Base-by-base conservation (phyloP, 2,113 vertebrate genomes). In the Platycercus adscitus region DNA sequence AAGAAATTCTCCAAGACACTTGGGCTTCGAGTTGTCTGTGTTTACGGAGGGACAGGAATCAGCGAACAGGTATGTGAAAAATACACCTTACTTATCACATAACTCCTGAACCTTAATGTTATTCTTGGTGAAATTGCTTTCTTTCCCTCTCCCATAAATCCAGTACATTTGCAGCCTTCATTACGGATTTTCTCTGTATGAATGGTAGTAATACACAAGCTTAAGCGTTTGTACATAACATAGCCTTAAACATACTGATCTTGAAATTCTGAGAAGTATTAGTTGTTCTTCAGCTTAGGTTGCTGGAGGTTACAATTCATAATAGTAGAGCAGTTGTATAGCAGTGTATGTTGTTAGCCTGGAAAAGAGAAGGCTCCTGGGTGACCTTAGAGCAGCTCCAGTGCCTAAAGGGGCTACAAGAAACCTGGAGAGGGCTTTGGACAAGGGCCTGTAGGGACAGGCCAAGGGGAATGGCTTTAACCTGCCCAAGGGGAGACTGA, bases 1-100 rank as follows among this genome's bases (percentile, higher is more conserved):
- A 99, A 99, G 98, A 99, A 99, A 95, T 99, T 99, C 98, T 99
- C 99, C 10, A 99, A 99, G 97, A 97, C 98, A 0, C 98, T 99
- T 96, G 98, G 98, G 1, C 98, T 99, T 93, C 96, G 99, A 88
- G 99, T 99, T 97, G 99, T 99, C 77, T 99, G 99, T 98, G 99
- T 99, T 77, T 99, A 99, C 84, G 99, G 99, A 95, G 99, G 99
- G 96, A 99, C 99, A 14, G 99, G 99, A 82, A 99, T 99, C 98
- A 99, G 99, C 81, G 99, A 99, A 83, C 99, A 99, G 99, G 99
- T 99, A 97, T 2, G 4, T 28, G 25, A 13, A 58, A 58, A 21
- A 52, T 8, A 19, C 13, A 25, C 33, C 28, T 83, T 17, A 9
- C 31, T 68, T 78, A 28, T 35, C 66, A 69, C 37, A 28, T 37